Evolutionary conservation across 2,888 invertebrate genomes (phyloP).

Genomic region (Scaeva pyrastri): DNA sequence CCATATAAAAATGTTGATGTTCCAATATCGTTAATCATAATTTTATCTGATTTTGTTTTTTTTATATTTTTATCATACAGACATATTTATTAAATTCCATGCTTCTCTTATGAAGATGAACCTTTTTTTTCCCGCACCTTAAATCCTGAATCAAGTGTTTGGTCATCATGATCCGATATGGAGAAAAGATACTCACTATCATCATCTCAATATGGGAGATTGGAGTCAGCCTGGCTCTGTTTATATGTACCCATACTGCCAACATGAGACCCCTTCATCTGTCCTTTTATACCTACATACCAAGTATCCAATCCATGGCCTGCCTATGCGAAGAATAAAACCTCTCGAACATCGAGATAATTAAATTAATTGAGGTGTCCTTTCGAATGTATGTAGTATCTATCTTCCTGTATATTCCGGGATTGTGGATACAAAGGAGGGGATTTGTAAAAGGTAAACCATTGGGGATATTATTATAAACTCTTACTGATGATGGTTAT

Average conservation of each 20-base stretch:
- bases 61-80: slow-evolving; percentile 61
- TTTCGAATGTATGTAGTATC: slow-evolving; percentile 36
- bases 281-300: background rate
- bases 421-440: slow-evolving; percentile 28
- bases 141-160: slow-evolving; percentile 35
- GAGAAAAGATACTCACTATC: slow-evolving; percentile 32
- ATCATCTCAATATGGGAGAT: slow-evolving; percentile 28
- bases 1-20: slow-evolving; percentile 51
- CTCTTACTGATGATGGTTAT: background rate
- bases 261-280: slow-evolving; percentile 7
- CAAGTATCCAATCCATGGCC: background rate
- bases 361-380: slow-evolving; percentile 75
- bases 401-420: slow-evolving; percentile 51
- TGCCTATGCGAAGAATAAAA: background rate
- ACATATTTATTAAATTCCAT: slow-evolving; percentile 57
- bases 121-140: slow-evolving; percentile 2
- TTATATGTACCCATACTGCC: background rate
- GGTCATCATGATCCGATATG: slow-evolving; percentile 16
- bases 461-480: background rate
- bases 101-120: slow-evolving; percentile 5
- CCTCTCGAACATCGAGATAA: slow-evolving; percentile 61
- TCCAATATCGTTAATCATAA: slow-evolving; percentile 71
- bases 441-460: slow-evolving; percentile 27
- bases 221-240: slow-evolving; percentile 37
- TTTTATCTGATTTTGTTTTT: slow-evolving; percentile 64